These are phyloP conservation scores for Archilochus colubris DNA, from an alignment of 2,113 vertebrate genomes.

Conservation along the genomic window DNA sequence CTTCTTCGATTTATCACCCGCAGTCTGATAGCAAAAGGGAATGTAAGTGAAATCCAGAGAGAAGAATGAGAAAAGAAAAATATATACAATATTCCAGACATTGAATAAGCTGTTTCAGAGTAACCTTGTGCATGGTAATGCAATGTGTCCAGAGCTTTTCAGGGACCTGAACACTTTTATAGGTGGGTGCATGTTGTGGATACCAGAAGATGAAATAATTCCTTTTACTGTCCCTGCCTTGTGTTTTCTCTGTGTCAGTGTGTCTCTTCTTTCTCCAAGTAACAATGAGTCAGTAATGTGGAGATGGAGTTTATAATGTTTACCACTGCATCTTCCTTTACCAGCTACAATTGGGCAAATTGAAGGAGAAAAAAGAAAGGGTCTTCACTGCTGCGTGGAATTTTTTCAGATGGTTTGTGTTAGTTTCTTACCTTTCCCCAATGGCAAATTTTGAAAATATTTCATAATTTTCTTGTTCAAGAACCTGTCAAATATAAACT, in stretches of 20 bases:
- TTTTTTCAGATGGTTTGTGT: not conserved
- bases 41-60: not conserved
- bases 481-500: not conserved
- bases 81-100: not conserved
- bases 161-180: not conserved
- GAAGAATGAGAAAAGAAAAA: not conserved
- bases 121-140: not conserved
- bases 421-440: not conserved
- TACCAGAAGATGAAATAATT: not conserved
- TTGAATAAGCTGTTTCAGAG: not conserved
- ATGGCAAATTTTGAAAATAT: not conserved
- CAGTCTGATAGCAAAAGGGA: not conserved
- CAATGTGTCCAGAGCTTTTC: not conserved
- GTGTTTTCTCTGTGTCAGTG: not conserved
- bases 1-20: conserved; percentile 28
- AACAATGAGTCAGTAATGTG: not conserved
- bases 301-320: not conserved
- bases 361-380: not conserved
- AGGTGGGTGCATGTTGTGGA: not conserved
- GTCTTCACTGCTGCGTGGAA: not conserved
- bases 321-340: not conserved
- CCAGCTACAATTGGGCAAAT: not conserved
- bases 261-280: not conserved
- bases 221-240: not conserved
- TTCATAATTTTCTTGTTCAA: not conserved